Base-by-base conservation (phyloP, 2,113 vertebrate species). In the Lophotis ruficrista region DNA sequence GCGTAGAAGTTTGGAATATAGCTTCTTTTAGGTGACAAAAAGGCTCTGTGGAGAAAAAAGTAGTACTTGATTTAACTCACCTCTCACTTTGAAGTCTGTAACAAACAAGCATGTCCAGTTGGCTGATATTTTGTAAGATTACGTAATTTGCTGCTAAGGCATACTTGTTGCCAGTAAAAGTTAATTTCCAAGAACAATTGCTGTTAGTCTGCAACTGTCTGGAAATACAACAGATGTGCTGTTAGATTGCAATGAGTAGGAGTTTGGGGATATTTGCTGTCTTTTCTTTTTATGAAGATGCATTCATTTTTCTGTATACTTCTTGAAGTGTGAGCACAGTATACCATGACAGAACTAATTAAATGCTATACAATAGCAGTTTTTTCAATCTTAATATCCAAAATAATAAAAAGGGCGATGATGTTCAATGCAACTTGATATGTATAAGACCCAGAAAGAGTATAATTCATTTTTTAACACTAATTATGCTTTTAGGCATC, bases 401-500 rank as follows among this genome's bases (percentile, higher is more conserved):
- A 71, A 92, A 51, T 93, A 69, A 62, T 80, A 57, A 90, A 90
- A 92, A 91, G 76, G 58, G 35, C 58, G 62, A 1, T 83, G 76
- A 66, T 86, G 30, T 88, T 89, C 87, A 77, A 12, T 86, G 51
- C 41, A 92, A 27, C n/a, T 57, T 61, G 70, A 51, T 88, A 58
- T 41, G 28, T 69, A 47, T 85, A 62, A 80, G 87, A 69, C 47
- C 90, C 50, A 72, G 41, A 21, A 69, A 60, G 22, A 53, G 8
- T 57, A 8, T 58, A 50, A 93, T 92, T 95, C 17, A 58, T 43
- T 82, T 94, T 88, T 93, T 70, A 77, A 62, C 45, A 66, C 54
- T 83, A 79, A 93, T 89, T 84, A 45, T 73, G 85, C 68, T 88
- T 93, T 83, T 94, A 77, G 72, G 66, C 68, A 78, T 80, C 71